These are phyloP conservation scores for Herpetotheres cachinnans DNA, from an alignment of 2,113 vertebrate species.

Conservation along the genomic window DNA sequence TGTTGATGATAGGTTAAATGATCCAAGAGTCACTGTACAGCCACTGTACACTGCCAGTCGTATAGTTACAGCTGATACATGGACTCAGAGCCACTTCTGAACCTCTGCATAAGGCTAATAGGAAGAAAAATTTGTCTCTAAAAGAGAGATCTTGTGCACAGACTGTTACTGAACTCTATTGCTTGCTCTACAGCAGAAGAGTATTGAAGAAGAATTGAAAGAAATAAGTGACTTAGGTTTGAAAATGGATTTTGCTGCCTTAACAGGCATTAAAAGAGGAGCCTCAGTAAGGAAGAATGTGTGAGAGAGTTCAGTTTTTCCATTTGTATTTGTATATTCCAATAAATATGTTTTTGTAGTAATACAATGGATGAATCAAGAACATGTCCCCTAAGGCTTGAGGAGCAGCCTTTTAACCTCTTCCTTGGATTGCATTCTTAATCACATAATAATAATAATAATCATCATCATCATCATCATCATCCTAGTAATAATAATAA, in stretches of 20 bases:
- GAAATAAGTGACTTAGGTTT: background rate
- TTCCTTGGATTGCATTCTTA: background rate
- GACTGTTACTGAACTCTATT: background rate
- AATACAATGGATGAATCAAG: background rate
- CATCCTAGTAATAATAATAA: background rate
- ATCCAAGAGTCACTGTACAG: background rate
- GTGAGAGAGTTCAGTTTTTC: background rate
- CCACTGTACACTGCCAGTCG: background rate
- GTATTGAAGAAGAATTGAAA: conserved; percentile 2
- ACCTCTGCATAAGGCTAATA: background rate
- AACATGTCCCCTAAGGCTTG: background rate
- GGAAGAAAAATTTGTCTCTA: background rate
- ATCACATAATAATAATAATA: background rate
- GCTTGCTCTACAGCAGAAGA: background rate
- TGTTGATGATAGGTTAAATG: background rate
- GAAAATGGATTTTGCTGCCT: background rate
- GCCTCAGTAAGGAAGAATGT: background rate
- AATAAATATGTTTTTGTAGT: background rate
- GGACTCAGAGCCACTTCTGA: background rate
- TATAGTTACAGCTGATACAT: background rate
- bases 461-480: too few relatives aligned
- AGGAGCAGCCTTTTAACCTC: background rate
- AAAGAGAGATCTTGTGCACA: background rate
- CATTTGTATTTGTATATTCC: background rate
- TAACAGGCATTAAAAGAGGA: background rate